Conservation (phyloP, 2,113 vertebrate genomes). For the Aepyceros melampus region DNA sequence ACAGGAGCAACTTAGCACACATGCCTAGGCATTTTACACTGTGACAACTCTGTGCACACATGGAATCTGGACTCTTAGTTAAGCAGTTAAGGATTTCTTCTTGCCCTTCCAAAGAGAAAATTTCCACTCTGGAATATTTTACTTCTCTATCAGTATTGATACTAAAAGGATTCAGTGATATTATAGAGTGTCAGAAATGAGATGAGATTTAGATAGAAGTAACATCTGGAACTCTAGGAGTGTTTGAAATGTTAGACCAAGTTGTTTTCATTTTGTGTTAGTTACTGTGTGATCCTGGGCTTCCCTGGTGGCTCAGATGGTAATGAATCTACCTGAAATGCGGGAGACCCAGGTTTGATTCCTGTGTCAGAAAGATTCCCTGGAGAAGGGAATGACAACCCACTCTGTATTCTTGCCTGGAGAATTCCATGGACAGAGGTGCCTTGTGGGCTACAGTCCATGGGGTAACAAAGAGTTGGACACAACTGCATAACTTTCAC, state of each 20-base stretch:
- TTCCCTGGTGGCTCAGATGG: not conserved
- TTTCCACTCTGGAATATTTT: not conserved
- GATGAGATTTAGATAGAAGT: not conserved
- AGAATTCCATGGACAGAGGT: not conserved
- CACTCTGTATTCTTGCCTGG: not conserved
- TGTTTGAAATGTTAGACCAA: not conserved
- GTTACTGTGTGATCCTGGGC: not conserved
- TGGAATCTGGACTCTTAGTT: not conserved
- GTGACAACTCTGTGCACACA: not conserved
- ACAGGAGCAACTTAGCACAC: not conserved
- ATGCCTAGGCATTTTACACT: not conserved
- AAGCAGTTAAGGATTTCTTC: not conserved
- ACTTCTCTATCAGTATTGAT: accelerated
- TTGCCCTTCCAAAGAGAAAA: not conserved
- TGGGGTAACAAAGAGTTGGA: not conserved
- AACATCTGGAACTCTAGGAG: not conserved
- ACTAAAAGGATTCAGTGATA: not conserved
- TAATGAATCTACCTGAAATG: not conserved
- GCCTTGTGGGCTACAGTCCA: not conserved
- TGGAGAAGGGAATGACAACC: not conserved
- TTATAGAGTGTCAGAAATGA: not conserved
- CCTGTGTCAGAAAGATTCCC: not conserved
- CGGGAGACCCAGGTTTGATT: accelerated
- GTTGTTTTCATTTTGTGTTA: not conserved
- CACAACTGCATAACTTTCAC: not conserved